phyloP scores from a whole-genome alignment of 2,113 vertebrate species.

The Lethenteron camtschaticum region DNA sequence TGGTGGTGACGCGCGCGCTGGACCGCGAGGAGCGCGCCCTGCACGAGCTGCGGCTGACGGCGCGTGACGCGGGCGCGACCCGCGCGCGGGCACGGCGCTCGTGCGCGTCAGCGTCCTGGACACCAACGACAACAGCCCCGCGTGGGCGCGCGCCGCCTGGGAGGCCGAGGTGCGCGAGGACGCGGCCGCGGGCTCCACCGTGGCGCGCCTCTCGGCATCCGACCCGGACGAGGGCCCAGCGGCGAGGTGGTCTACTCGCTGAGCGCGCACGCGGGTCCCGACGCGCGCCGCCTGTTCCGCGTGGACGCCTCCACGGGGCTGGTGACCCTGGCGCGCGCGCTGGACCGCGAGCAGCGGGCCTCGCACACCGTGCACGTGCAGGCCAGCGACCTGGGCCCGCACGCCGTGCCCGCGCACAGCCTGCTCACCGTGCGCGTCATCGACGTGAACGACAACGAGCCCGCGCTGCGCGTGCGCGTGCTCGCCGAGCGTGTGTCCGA shows the following conservation, averaged over 20 bases:
- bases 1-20: constrained; percentile 38
- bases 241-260: constrained; percentile 67
- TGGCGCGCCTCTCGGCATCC: constrained; percentile 43
- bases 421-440: constrained; percentile 87
- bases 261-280: constrained; percentile 31
- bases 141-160: constrained; percentile 39
- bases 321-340: constrained; percentile 24
- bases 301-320: constrained; percentile 37
- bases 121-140: constrained; percentile 74
- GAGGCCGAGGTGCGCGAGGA: constrained; percentile 44
- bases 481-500: constrained; percentile 89
- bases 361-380: constrained; percentile 50
- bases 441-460: constrained; percentile 94
- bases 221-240: constrained; percentile 65
- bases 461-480: constrained; percentile 97
- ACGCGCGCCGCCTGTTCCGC: constrained; percentile 40
- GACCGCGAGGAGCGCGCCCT: constrained; percentile 30
- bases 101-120: constrained; percentile 51
- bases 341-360: constrained; percentile 46
- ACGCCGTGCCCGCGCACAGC: constrained; percentile 53
- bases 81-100: constrained; percentile 42
- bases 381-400: constrained; percentile 51
- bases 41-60: constrained; percentile 36
- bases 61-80: constrained; percentile 55
- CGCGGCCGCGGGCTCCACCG: constrained; percentile 33